Evolutionary conservation across 2,113 vertebrate genomes (phyloP).

Genomic region (Theropithecus gelada): DNA sequence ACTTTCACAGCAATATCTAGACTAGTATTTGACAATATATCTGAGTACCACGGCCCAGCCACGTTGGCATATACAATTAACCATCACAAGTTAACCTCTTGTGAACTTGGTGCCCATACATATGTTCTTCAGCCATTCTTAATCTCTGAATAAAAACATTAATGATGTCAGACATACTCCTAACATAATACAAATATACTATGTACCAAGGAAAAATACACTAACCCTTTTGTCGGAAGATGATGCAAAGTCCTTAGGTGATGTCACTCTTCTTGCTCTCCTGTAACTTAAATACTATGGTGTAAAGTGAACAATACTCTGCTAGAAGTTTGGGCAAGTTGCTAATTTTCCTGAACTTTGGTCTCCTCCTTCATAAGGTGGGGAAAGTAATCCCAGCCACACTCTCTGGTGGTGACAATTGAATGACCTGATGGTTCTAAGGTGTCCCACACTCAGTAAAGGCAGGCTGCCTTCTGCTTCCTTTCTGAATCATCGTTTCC

Average conservation of each 20-base stretch:
- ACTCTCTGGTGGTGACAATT: neutral
- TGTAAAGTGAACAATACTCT: rapidly evolving
- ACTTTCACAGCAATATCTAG: neutral
- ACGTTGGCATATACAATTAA: neutral
- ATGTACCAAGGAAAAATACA: rapidly evolving
- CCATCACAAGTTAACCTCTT: no score
- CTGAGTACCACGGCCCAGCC: rapidly evolving
- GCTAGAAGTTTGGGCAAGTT: neutral
- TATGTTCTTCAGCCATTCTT: no score
- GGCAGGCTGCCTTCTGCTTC: rapidly evolving
- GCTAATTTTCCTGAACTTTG: neutral
- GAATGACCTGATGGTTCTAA: rapidly evolving
- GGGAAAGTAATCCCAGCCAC: neutral
- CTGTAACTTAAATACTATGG: rapidly evolving
- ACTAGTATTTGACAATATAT: rapidly evolving
- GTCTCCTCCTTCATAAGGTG: neutral
- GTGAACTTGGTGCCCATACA: rapidly evolving
- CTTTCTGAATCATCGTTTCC: neutral
- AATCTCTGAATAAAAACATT: neutral
- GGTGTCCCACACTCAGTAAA: neutral
- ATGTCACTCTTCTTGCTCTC: rapidly evolving
- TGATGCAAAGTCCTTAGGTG: neutral
- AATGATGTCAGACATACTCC: neutral
- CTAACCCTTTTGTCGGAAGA: neutral
- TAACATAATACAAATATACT: rapidly evolving